phyloP scores from a whole-genome alignment of 2,888 invertebrate species.

The Caenorhabditis macrosperma region DNA sequence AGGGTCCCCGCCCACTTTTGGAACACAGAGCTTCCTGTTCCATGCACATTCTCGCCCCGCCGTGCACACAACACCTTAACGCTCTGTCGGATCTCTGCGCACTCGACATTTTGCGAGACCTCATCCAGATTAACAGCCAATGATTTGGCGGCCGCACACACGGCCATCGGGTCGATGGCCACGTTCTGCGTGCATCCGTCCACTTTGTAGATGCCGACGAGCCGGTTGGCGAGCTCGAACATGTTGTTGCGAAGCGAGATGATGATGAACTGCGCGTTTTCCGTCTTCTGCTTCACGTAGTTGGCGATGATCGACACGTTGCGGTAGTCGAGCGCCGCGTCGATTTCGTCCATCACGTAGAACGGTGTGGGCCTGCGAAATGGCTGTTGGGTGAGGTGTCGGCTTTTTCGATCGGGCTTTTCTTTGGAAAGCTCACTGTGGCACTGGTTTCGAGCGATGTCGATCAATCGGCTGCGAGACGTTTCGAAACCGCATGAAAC shows the following conservation, averaged over 20 bases:
- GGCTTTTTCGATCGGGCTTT: no score
- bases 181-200: conserved; percentile 65
- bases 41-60: no score
- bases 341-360: conserved; percentile 88
- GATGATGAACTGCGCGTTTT: conserved; percentile 97
- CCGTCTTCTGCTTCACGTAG: conserved; percentile 92
- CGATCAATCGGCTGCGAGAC: no score
- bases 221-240: conserved; percentile 93
- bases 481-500: no score
- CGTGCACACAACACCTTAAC: no score
- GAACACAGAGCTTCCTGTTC: no score
- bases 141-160: conserved; percentile 27
- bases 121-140: conserved; percentile 29
- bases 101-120: background rate
- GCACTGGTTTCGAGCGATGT: no score
- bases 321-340: conserved; percentile 91
- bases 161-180: conserved; percentile 60
- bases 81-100: no score
- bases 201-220: conserved; percentile 96
- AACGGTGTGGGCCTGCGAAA: conserved; percentile 90
- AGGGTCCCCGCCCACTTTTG: no score
- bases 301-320: conserved; percentile 98
- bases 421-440: no score
- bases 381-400: no score
- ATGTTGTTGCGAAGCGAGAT: conserved; percentile 96